Evolutionary conservation across 2,113 vertebrate species (phyloP).

Genomic region (Xiphophorus couchianus): DNA sequence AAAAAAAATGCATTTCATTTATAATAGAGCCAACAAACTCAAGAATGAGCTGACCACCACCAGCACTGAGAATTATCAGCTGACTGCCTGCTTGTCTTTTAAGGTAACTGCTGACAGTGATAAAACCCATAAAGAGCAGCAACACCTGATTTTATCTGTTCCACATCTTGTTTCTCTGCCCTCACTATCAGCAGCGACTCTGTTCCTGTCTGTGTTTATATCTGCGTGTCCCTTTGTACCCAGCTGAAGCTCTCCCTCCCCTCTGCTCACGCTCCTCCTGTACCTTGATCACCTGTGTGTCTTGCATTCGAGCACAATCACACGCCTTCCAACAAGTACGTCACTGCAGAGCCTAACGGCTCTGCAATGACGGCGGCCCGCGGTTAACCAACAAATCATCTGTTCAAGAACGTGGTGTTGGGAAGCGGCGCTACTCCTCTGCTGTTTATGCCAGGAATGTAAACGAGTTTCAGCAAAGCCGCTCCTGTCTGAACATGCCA

Average conservation of each 20-base stretch:
- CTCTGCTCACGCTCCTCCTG: background rate
- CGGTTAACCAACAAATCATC: constrained; percentile 11
- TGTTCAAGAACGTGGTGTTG: background rate
- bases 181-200: constrained; percentile 39
- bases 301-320: background rate
- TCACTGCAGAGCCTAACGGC: constrained; percentile 3
- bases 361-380: too few species aligned
- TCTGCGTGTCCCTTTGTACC: constrained; percentile 26
- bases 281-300: constrained; percentile 31
- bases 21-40: background rate
- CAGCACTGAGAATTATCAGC: constrained; percentile 17
- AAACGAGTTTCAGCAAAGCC: constrained; percentile 62
- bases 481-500: constrained; percentile 70
- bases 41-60: constrained; percentile 23
- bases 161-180: constrained; percentile 57
- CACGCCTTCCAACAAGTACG: constrained; percentile 9
- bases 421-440: constrained; percentile 32
- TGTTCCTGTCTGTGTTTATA: constrained; percentile 14
- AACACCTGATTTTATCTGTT: constrained; percentile 38
- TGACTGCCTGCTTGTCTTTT: constrained; percentile 43
- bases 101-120: constrained; percentile 17
- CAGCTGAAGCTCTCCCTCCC: constrained; percentile 19
- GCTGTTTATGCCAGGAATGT: constrained; percentile 71
- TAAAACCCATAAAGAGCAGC: background rate
- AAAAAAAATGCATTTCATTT: background rate